Base-by-base conservation (phyloP, 2,113 vertebrate species). In the Accipiter virgatus region DNA sequence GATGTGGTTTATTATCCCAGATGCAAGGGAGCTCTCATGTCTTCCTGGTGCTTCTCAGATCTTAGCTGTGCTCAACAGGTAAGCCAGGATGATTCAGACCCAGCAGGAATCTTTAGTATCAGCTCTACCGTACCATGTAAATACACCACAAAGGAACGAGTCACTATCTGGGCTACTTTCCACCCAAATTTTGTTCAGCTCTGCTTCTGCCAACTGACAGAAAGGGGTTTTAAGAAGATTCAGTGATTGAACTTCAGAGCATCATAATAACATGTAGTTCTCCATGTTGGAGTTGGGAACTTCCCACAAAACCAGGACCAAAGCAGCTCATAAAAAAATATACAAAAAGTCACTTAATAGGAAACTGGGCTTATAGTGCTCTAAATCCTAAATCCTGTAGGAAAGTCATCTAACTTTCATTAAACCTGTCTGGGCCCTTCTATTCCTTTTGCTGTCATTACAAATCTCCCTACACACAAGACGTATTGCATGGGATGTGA, bases 221-320 rank as follows among this genome's bases (percentile, higher is more conserved):
- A 80, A 40, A 8, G 0, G 0, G 0, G 1, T n/a, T n/a, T 66
- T 36, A 1, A 63, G 52, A 61, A 56, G 2, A 72, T 67, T n/a
- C 27, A 67, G 13, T 26, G 26, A 38, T 0, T 58, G n/a, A 67
- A n/a, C 4, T 56, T 83, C 8, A 11, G 36, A 77, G 6, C 55
- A 38, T 47, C 4, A 2, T 16, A 65, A 22, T 2, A 71, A 55
- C 3, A 3, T 42, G 1, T 9, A 62, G 18, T 10, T 81, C 31
- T 91, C 31, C 13, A 2, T 58, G 21, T 21, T n/a, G 38, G 55
- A 48, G 26, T 34, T n/a, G 5, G 20, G 27, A 70, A 45, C 15
- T 70, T 91, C 8, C 31, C 31, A n/a, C 2, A 61, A 83, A 73
- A 53, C 31, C 65, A 86, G n/a, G 45, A 43, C 5, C 5, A 88